Conservation (phyloP, 2,113 vertebrate species). For the Zosterops lateralis region DNA sequence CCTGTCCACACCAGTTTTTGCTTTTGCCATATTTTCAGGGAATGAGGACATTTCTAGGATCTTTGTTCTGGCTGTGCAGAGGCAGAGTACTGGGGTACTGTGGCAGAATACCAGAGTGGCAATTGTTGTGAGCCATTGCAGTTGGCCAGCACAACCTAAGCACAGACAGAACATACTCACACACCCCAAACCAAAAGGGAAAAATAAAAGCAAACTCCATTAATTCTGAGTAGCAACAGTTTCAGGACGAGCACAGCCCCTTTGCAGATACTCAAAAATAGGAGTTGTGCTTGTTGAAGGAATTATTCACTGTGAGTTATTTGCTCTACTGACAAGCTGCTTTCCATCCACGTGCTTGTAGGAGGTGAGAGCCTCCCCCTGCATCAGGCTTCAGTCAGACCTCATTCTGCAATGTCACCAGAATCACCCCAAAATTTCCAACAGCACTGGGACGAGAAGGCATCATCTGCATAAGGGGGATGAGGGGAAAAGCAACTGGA, state of each 20-base stretch:
- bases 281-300: background rate
- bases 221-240: background rate
- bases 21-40: background rate
- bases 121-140: background rate
- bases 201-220: background rate
- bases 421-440: background rate
- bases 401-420: fast-evolving
- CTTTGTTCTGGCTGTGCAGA: background rate
- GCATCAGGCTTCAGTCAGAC: background rate
- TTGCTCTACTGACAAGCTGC: background rate
- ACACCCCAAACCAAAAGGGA: background rate
- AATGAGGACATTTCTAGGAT: background rate
- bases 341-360: background rate
- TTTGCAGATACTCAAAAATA: background rate
- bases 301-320: background rate
- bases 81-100: background rate
- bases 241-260: background rate
- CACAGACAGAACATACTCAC: fast-evolving
- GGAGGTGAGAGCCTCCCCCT: background rate
- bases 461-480: fast-evolving
- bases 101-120: background rate
- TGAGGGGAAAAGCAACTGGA: background rate
- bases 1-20: background rate
- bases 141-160: fast-evolving
- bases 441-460: fast-evolving